Base-by-base conservation (phyloP, 2,888 invertebrate genomes). In the Leptopterna dolabrata region DNA sequence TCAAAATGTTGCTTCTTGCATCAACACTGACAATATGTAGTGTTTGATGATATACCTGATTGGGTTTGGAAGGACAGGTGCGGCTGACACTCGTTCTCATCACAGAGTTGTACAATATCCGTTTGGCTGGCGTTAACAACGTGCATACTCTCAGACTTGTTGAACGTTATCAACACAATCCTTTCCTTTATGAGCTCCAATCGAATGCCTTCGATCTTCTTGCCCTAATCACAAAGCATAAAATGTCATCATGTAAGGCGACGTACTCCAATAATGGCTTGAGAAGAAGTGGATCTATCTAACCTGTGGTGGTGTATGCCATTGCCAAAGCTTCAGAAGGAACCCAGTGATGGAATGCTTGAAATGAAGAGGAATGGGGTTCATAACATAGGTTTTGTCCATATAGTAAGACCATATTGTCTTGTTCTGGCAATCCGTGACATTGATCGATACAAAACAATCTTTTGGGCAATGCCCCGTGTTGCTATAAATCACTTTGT, bases 311-410 rank as follows among this genome's bases (percentile, higher is more conserved):
- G 86, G 86, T 29, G 86, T 87, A 73, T 89, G 88, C 96, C 96
- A 96, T 91, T 95, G 95, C 96, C 96, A 96, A 92, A 96, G 95
- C 93, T 96, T 96, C 90, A 96, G 92, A 24, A 96, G 95, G 92
- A 96, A 96, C 0, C 96, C 96, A 27, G 89, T 89, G 51, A 89
- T 89, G 29, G 89, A 87, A 76, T 88, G 89, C 51, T 89, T 89
- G 78, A 90, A 89, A 41, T 89, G 89, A 7, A 90, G 87, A 2
- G 89, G 87, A 9, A 89, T 87, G 7, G 86, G 89, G 76, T 78
- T 90, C 90, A 73, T 90, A 88, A 90, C 91, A 91, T 76, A 90
- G 83, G 76, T 91, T 91, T 19, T 90, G 89, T 87, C 81, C 73
- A 84, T 87, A 41, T 83, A 55, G 30, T 87, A 88, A 4, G 80